These are phyloP conservation scores for Hirundo rustica DNA, from an alignment of 2,797 vertebrate genomes.

Conservation along the genomic window DNA sequence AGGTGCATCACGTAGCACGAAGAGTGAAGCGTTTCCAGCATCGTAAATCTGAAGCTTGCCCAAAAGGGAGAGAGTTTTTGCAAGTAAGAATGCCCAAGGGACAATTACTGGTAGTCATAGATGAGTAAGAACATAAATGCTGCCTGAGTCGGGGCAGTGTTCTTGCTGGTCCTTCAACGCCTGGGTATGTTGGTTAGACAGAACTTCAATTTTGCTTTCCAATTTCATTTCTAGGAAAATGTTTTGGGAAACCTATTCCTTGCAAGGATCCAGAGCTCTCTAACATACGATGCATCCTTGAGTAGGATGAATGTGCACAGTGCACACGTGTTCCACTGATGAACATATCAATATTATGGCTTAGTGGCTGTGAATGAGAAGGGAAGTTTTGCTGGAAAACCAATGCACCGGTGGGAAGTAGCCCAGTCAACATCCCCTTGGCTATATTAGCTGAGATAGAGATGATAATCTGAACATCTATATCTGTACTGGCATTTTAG, in stretches of 20 bases:
- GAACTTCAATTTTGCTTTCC: background rate
- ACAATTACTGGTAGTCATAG: background rate
- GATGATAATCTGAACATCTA: background rate
- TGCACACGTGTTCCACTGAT: background rate
- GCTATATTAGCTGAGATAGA: background rate
- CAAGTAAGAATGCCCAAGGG: background rate
- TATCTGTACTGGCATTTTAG: background rate
- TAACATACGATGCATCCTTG: background rate
- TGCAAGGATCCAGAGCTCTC: accelerated
- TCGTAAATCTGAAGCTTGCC: background rate
- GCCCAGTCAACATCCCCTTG: background rate
- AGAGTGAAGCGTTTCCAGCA: background rate
- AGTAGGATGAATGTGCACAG: background rate
- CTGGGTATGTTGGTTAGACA: background rate
- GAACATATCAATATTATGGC: background rate
- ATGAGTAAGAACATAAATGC: background rate
- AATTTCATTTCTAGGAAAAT: background rate
- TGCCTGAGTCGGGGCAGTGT: background rate
- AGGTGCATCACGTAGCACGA: accelerated
- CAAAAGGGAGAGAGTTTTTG: background rate
- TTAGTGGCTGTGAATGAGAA: background rate
- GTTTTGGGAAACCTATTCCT: background rate
- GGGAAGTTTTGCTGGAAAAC: background rate
- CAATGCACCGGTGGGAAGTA: background rate
- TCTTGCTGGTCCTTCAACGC: background rate